Base-by-base conservation (phyloP, 2,113 vertebrate species). In the Hyaena hyaena region DNA sequence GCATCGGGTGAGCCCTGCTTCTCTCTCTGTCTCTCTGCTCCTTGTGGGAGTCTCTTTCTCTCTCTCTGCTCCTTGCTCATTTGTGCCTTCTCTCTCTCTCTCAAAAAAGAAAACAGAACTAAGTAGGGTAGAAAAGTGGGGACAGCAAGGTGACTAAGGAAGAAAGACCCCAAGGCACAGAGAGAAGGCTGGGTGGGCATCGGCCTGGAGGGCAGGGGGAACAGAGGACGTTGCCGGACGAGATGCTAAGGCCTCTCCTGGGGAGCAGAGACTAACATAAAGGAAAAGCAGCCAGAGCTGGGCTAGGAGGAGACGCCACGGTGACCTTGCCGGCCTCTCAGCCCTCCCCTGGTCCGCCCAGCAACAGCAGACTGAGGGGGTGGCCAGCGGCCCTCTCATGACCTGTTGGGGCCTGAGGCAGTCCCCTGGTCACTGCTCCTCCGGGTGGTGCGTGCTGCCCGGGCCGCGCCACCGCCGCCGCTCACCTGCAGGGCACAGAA, bases 401-500 rank as follows among this genome's bases (percentile, higher is more conserved):
- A 77, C 50, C 79, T 39, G 4, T 23, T 45, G 45, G 53, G 84
- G 50, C 50, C 24, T 28, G 0, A n/a, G 33, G 24, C 23, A 4
- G 28, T 5, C 14, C 33, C 24, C 66, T 0, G 2, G 43, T 19
- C 8, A 2, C 35, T 8, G 16, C 4, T 39, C 65, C 73, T 86
- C 12, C 4, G 24, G 19, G 48, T 14, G 9, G 16, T 55, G 5
- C 33, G 10, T 28, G 10, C 63, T 45, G 19, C 61, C 65, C 15
- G 4, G 28, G 45, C 35, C 35, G 81, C 24, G 9, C 6, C 5
- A 1, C 26, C 5, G 6, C 23, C 16, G 7, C 23, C 3, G 33
- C 98, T 98, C 95, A 99, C 99, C 99, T 99, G 99, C 96, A 99
- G 98, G 96, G 99, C 99, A 7, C 99, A 99, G 99, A 99, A 99